Base-by-base conservation (phyloP, 2,113 vertebrate species). In the Strigops habroptila region DNA sequence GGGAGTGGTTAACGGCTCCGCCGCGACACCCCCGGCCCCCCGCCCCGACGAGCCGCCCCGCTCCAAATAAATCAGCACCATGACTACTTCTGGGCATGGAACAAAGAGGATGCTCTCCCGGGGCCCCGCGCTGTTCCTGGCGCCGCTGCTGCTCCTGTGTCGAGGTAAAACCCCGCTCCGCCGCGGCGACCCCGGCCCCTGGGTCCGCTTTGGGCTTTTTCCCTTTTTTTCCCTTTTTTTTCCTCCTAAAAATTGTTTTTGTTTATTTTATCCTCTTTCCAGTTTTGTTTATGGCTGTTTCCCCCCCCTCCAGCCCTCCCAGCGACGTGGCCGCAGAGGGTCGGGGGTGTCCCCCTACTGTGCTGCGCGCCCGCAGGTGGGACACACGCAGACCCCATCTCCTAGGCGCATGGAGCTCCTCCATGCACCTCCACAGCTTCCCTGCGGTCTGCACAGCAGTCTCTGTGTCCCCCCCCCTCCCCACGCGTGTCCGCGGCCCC, bases 71-170 rank as follows among this genome's bases (percentile, higher is more conserved):
- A 88, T 90, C 88, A 88, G 75, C 87, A 82, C 88, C 93, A 86
- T 95, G 94, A 93, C 91, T 91, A 88, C 91, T 88, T 76, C 94
- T 88, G 94, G 94, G 94, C 88, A 95, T 95, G 94, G 94, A 95
- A 85, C 88, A 82, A 93, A 88, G 91, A 95, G 94, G 94, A 95
- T 89, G 94, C 91, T 78, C 94, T 78, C 93, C 86, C 74, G 68
- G 90, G 86, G 92, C 92, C 77, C 92, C 78, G 89, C 73, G 89
- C 94, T 94, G 92, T 82, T 94, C 78, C 94, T 92, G 92, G 82
- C 82, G 71, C 91, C 77, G 89, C 85, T 95, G 91, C 88, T 93
- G 89, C 92, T 95, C 68, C 94, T 95, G 78, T 95, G 94, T 82
- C 86, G 90, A 95, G 94, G 94, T 95, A 94, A 59, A 59, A 94